phyloP scores from a whole-genome alignment of 2,113 vertebrate species.

The Scartelaos histophorus region DNA sequence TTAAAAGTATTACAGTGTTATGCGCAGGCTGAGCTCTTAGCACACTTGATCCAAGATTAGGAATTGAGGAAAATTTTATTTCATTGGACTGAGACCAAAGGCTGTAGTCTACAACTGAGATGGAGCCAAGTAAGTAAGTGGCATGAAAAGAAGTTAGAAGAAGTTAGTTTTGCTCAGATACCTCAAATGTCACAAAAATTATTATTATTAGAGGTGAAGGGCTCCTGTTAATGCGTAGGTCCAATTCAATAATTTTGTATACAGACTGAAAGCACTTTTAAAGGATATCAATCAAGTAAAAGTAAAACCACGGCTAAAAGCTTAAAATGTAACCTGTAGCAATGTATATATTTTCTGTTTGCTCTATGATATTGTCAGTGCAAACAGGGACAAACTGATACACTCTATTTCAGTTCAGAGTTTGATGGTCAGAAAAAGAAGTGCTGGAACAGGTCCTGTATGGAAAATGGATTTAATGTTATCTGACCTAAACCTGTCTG shows the following conservation, averaged over 20 bases:
- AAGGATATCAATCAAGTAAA: background rate
- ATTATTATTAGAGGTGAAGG: background rate
- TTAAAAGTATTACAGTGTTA: slow-evolving; percentile 6
- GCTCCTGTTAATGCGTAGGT: no score
- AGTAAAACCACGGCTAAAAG: background rate
- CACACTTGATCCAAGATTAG: slow-evolving; percentile 39
- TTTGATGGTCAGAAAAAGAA: slow-evolving; percentile 21
- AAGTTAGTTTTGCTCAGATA: slow-evolving; percentile 13
- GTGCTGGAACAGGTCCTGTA: background rate
- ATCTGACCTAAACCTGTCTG: slow-evolving; percentile 7
- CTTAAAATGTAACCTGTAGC: background rate
- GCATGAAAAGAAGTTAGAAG: background rate
- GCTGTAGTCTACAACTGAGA: background rate
- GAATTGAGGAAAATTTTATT: slow-evolving; percentile 43
- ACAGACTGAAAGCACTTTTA: background rate
- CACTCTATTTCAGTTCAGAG: slow-evolving; percentile 7
- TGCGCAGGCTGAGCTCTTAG: slow-evolving; percentile 23
- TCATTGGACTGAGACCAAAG: slow-evolving; percentile 3
- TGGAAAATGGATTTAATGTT: slow-evolving; percentile 21
- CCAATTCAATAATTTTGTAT: no score
- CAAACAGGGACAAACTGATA: slow-evolving; percentile 8
- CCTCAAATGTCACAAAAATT: background rate
- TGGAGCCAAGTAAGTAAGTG: slow-evolving; percentile 2
- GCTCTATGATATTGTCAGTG: background rate
- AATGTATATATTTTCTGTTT: background rate